Evolutionary conservation across 2,797 vertebrate genomes (phyloP).

Genomic region (Podargus strigoides): DNA sequence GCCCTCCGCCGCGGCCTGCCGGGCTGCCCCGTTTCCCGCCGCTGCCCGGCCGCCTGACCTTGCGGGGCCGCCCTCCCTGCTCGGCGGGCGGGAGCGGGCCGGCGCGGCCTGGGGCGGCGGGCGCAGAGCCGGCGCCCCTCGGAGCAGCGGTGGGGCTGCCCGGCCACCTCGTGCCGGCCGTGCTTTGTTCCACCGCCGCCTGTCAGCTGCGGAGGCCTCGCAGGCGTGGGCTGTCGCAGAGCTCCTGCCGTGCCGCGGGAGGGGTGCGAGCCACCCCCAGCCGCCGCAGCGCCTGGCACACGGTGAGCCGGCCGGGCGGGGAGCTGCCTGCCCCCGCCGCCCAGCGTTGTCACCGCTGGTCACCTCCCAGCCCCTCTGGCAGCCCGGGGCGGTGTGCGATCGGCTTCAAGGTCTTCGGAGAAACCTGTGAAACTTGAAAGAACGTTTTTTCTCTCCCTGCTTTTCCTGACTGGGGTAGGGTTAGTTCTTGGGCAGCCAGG

Average conservation of each 20-base stretch:
- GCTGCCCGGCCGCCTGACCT: not conserved
- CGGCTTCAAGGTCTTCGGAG: not conserved
- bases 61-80: not conserved
- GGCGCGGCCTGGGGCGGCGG: not conserved
- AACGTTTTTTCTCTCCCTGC: not conserved
- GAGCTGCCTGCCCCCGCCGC: not conserved
- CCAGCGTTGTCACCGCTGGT: not conserved
- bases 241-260: accelerated
- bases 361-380: too few relatives aligned
- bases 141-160: not conserved
- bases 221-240: not conserved
- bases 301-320: accelerated
- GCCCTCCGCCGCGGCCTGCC: not conserved
- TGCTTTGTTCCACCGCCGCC: accelerated
- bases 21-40: not conserved
- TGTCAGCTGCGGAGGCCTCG: accelerated
- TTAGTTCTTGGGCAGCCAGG: not conserved
- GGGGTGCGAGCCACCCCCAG: not conserved
- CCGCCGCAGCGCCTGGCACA: not conserved
- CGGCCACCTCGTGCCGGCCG: not conserved
- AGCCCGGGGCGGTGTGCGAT: accelerated
- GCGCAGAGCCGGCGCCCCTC: not conserved
- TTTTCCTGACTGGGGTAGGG: not conserved
- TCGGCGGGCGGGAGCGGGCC: not conserved
- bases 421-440: not conserved